phyloP scores from a whole-genome alignment of 2,113 vertebrate species.

The Junco hyemalis region DNA sequence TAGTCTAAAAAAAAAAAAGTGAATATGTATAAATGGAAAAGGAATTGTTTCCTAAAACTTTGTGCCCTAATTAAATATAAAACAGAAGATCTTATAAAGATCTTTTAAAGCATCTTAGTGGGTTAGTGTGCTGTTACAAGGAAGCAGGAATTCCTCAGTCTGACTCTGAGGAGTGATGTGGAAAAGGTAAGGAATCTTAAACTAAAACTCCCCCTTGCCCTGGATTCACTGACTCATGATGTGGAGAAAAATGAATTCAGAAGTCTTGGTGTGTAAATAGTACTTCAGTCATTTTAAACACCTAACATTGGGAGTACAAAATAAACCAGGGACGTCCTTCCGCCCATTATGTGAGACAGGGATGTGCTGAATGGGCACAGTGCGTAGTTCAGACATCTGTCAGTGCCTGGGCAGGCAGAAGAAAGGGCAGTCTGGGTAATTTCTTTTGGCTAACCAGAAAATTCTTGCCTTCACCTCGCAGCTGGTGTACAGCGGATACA shows the following conservation, averaged over 20 bases:
- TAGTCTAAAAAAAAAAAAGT: background rate
- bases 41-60: background rate
- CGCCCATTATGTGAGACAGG: background rate
- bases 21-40: background rate
- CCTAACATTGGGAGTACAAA: background rate
- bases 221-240: background rate
- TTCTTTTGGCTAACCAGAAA: background rate
- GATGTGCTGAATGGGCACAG: fast-evolving
- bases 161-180: background rate
- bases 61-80: background rate
- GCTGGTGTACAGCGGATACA: conserved; percentile 95
- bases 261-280: background rate
- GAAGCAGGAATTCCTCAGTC: background rate
- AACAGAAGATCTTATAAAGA: background rate
- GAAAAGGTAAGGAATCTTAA: background rate
- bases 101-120: background rate
- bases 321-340: background rate
- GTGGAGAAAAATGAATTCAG: background rate
- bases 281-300: background rate
- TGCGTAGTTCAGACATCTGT: background rate
- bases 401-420: background rate
- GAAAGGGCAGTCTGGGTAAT: background rate
- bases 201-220: background rate
- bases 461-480: conserved; percentile 49
- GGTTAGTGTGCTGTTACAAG: background rate